Base-by-base conservation (phyloP, 2,888 invertebrate genomes). In the Phortica magna region DNA sequence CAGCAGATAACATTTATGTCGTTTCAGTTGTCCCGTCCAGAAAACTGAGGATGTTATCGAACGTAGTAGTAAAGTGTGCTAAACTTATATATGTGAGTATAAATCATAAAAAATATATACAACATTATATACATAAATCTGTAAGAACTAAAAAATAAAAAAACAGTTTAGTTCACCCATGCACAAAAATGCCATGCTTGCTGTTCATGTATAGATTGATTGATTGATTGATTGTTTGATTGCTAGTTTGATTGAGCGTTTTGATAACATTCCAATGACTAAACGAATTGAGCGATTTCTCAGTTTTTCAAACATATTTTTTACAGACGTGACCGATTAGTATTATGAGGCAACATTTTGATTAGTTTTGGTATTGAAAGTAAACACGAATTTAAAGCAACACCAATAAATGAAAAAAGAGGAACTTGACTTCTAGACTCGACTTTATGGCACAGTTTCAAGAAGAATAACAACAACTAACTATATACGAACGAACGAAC, bases 101-200 rank as follows among this genome's bases (percentile, higher is more conserved):
- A 31, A 31, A 31, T 31, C 3, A n/a, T 53, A 53, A 53, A 53
- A 53, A 61, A 10, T 17, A 61, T 61, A 22, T 61, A 74, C 48
- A 74, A 9, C 10, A 57, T 42, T 42, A 65, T 48, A 31, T 41
- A 57, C 57, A 42, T 17, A n/a, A 31, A 31, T 31, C 31, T n/a
- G n/a, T 48, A 48, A 7, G 22, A 64, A 78, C 55, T 9, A 12
- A 72, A 59, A 42, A 57, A 72, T 57, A 41, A 72, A 22, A 71
- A 71, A 19, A 9, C 76, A 79, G 77, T 77, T 75, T 79, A 74
- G 74, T 76, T 81, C 83, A 80, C 79, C 84, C 90, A 90, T 90
- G 90, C 90, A 90, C 90, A 90, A 90, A 90, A 90, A 90, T 90
- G 90, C 89, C 90, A 90, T 90, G 90, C 90, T 85, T 80, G 80